Percentiles rank a stretch among this genome's conserved stretches.
These are phyloP conservation scores for Eptesicus fuscus DNA, from an alignment of 2,113 vertebrate species.

Conservation along the genomic window DNA sequence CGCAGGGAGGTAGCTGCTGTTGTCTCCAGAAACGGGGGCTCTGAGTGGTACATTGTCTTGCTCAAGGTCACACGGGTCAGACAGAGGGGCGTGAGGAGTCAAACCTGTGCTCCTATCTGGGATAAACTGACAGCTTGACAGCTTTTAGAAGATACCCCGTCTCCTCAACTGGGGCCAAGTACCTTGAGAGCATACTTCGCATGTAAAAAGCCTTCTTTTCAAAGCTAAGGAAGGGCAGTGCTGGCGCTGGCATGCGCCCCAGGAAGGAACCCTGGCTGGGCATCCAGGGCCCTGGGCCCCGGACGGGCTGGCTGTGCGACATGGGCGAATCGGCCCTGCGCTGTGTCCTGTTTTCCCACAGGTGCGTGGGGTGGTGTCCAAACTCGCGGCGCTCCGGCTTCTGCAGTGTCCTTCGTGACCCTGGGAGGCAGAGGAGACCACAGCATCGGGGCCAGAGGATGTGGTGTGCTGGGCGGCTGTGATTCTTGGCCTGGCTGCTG, in stretches of 20 bases:
- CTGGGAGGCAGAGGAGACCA: constrained; percentile 46
- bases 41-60: not conserved
- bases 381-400: not conserved
- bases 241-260: not conserved
- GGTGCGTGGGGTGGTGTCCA: not conserved
- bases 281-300: not conserved
- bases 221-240: not conserved
- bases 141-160: not conserved
- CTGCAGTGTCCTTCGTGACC: constrained; percentile 54
- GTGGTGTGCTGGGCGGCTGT: constrained; percentile 46
- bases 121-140: not conserved
- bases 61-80: not conserved
- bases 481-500: constrained; percentile 56
- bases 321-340: not conserved
- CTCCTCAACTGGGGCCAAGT: not conserved
- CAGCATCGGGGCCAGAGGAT: constrained; percentile 42
- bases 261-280: not conserved
- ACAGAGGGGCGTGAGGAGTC: not conserved
- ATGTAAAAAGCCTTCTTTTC: not conserved
- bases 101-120: not conserved
- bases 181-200: not conserved
- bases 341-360: not conserved
- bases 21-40: not conserved
- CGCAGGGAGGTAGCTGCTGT: not conserved
- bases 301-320: not conserved